Evolutionary conservation across 2,797 vertebrate species (phyloP).

Genomic region (Adelosebastes latens): DNA sequence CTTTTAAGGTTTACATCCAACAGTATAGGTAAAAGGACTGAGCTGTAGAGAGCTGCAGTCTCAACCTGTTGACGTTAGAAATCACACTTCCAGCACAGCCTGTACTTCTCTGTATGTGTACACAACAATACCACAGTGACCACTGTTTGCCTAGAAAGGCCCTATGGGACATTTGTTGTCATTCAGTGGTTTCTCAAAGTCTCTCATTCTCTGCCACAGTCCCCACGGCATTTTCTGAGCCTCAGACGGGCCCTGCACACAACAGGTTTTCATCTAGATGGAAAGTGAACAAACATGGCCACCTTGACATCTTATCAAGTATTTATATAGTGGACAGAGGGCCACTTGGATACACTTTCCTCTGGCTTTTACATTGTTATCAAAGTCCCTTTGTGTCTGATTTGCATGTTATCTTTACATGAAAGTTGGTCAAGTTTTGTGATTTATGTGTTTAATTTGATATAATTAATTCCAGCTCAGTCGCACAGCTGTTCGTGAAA

Average conservation of each 20-base stretch:
- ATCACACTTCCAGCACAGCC: constrained; percentile 14
- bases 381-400: background rate
- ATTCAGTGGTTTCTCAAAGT: constrained; percentile 54
- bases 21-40: background rate
- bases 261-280: constrained; percentile 47
- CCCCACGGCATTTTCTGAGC: constrained; percentile 25
- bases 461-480: background rate
- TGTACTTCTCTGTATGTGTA: constrained; percentile 21
- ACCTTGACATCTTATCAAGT: constrained; percentile 66
- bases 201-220: constrained; percentile 46
- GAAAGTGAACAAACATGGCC: constrained; percentile 60
- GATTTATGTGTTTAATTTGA: background rate
- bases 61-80: background rate
- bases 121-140: constrained; percentile 41
- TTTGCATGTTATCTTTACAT: background rate
- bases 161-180: constrained; percentile 48
- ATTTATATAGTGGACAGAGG: constrained; percentile 45
- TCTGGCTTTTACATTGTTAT: constrained; percentile 15
- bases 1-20: background rate
- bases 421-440: background rate
- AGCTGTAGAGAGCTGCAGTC: background rate
- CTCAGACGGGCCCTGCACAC: constrained; percentile 14
- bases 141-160: constrained; percentile 52
- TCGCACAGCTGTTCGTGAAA: too few relatives aligned
- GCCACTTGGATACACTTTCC: background rate